Evolutionary conservation across 2,888 invertebrate species (phyloP), one percentile per base, ranked within the genome.

Genomic region (Heliconius erato): DNA sequence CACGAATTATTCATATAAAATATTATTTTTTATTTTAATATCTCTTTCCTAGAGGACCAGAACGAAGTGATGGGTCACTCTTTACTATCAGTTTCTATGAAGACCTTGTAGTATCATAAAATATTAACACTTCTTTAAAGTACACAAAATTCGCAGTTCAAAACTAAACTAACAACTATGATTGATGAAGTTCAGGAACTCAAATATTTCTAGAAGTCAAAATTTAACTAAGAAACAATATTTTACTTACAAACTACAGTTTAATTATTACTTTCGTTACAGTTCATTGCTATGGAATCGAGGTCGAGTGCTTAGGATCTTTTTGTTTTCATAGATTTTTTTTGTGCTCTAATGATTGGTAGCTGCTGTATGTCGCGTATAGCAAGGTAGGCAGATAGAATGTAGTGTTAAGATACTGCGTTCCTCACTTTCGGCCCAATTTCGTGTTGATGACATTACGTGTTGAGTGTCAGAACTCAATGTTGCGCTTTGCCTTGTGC

Each of bases 131-230:
- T 67, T 67, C 11, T 59, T 59, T 32, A 2, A 74, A 32, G 4
- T 23, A 23, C 32, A 74, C 19, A n/a, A 16, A 32, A 74, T 4
- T 74, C 14, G 7, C 32, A 54, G 54, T 59, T 74, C 23, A 59
- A 23, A 28, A 54, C 59, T 59, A 32, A 74, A 74, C n/a, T 26
- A 77, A 59, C 54, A 76, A 77, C 77, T 28, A 63, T 77, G 77
- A 77, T 77, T 65, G 65, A 67, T 77, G 63, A 65, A 77, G 65
- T 77, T 67, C 14, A 3, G 26, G 2, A 77, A 77, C 40, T 77
- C 11, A 77, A 77, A 77, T 28, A 77, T 65, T 63, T 65, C 35
- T 63, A 65, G 63, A 77, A 77, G 65, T 77, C 77, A 65, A 63
- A 74, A 63, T 77, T 65, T 59, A 65, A 44, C 40, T 44, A 65